Evolutionary conservation across 1,140 invertebrate genomes (phyloP).

Genomic region (Panulirus ornatus): DNA sequence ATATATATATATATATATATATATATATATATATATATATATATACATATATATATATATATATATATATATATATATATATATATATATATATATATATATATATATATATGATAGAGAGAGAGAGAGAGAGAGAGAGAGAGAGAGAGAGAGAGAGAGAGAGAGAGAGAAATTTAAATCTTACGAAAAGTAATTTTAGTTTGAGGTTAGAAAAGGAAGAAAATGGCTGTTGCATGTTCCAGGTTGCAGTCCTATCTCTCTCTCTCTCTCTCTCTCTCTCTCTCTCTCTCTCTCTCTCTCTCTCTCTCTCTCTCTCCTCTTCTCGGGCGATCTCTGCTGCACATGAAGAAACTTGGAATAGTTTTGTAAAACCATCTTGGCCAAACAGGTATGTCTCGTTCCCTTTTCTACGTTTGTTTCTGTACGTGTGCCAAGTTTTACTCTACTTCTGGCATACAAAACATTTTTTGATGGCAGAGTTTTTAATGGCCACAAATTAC

Average conservation of each 20-base stretch:
- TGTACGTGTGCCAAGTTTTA: background rate
- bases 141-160: background rate
- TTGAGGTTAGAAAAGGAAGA: background rate
- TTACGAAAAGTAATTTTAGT: background rate
- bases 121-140: too few species aligned
- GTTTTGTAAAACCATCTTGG: background rate
- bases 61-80: constrained; percentile 6
- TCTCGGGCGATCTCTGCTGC: background rate
- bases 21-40: constrained; percentile 9
- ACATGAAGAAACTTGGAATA: too few species aligned
- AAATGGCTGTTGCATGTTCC: background rate
- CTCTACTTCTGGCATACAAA: background rate
- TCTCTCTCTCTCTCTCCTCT: background rate
- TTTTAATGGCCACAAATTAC: background rate
- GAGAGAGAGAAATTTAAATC: too few species aligned
- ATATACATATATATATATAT: constrained; percentile 8
- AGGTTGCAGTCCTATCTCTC: background rate
- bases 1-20: constrained; percentile 4
- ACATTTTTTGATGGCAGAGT: background rate
- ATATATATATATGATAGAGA: too few species aligned
- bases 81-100: background rate
- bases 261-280: constrained; percentile 15
- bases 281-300: background rate
- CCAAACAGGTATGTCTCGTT: background rate
- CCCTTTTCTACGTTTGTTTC: background rate